phyloP scores from a whole-genome alignment of 2,113 vertebrate genomes.

The Chamaetylas fuelleborni region DNA sequence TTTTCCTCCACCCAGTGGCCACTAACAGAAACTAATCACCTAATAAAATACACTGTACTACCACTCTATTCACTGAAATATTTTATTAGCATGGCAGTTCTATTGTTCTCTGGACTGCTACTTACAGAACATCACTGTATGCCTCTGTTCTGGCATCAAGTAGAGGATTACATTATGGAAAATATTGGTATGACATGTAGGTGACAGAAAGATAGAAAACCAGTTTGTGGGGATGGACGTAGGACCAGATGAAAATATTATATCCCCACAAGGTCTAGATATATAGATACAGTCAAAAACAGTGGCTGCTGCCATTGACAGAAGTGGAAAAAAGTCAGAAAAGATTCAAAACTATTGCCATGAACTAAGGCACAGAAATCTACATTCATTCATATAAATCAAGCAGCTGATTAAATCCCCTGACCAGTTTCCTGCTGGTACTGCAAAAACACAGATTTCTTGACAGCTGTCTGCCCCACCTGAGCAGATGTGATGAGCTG shows the following conservation, averaged over 20 bases:
- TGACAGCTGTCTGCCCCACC: neutral
- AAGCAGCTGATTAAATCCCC: neutral
- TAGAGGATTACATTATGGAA: neutral
- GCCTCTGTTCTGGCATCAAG: neutral
- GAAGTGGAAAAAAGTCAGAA: neutral
- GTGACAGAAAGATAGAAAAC: neutral
- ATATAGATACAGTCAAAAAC: rapidly evolving
- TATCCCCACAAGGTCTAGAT: neutral
- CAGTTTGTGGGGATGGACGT: neutral
- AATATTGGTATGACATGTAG: rapidly evolving
- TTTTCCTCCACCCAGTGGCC: slow-evolving; percentile 62
- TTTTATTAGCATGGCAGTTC: neutral
- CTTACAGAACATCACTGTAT: neutral
- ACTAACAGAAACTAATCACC: slow-evolving; percentile 32
- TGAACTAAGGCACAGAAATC: neutral
- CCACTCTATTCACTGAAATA: neutral
- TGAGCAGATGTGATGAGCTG: neutral
- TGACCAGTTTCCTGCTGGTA: neutral
- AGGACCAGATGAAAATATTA: neutral
- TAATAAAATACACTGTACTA: neutral
- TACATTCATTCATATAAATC: neutral
- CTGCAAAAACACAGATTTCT: neutral
- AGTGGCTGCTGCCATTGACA: neutral
- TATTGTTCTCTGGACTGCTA: neutral
- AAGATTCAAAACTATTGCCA: neutral